phyloP scores from a whole-genome alignment of 2,113 vertebrate genomes.

The Microtus richardsoni region DNA sequence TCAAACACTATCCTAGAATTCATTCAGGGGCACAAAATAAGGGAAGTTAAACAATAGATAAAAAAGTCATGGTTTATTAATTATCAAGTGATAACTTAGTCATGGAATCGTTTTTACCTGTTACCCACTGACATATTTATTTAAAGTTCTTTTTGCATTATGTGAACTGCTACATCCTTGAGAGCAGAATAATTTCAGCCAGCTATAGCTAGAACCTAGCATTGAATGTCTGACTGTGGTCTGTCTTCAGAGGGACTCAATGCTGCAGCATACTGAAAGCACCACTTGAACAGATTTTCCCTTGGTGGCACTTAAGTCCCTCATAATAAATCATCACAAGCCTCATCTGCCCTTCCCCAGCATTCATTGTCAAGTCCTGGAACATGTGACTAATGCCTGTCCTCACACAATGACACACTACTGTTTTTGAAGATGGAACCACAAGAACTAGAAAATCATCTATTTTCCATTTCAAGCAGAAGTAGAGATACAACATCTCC shows the following conservation, averaged over 20 bases:
- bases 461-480: background rate
- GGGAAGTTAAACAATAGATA: background rate
- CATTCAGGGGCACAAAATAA: background rate
- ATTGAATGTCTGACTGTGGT: background rate
- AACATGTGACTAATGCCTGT: background rate
- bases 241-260: background rate
- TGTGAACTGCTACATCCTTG: background rate
- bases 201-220: background rate
- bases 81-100: background rate
- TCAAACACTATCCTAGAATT: background rate
- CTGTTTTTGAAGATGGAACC: conserved; percentile 11
- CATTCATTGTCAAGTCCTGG: background rate
- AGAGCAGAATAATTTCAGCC: background rate
- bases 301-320: background rate
- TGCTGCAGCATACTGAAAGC: background rate
- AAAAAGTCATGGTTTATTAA: conserved; percentile 28
- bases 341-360: background rate
- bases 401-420: background rate
- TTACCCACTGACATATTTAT: background rate
- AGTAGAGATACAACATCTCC: background rate
- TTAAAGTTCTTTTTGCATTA: background rate
- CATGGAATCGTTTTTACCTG: background rate
- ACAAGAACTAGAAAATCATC: background rate
- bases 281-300: background rate
- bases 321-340: background rate